Conservation (phyloP, 2,797 vertebrate genomes). For the Rallus crepitans region DNA sequence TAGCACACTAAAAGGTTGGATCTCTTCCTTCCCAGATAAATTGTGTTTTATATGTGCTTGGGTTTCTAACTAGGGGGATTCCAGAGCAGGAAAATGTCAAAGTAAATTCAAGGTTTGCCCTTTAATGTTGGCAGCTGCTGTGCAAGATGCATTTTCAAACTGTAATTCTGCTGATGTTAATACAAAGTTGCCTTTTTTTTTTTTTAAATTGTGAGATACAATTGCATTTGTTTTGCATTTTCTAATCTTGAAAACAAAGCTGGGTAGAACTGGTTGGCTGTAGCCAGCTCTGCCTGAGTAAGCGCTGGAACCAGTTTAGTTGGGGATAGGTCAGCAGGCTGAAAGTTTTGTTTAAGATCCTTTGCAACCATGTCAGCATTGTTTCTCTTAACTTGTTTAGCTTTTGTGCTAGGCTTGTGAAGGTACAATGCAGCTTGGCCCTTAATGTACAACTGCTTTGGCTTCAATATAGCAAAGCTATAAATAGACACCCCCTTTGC, state of each 20-base stretch:
- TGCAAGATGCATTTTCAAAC: background rate
- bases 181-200: background rate
- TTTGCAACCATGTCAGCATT: background rate
- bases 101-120: background rate
- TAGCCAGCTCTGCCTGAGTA: background rate
- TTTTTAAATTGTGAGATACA: background rate
- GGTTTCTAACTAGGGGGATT: background rate
- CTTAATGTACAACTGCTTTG: background rate
- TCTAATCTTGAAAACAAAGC: slow-evolving; percentile 27
- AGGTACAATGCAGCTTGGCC: background rate
- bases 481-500: slow-evolving; percentile 33
- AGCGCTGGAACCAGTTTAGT: slow-evolving; percentile 6
- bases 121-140: background rate
- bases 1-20: background rate
- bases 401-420: slow-evolving; percentile 1
- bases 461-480: background rate
- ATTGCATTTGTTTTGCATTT: slow-evolving; percentile 29
- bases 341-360: background rate
- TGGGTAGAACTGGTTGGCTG: background rate
- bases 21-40: background rate
- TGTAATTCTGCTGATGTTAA: background rate
- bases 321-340: background rate
- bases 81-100: background rate
- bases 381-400: background rate
- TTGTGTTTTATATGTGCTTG: background rate